Evolutionary conservation across 2,888 invertebrate species (phyloP).

Genomic region (Pemphredon lugubris): DNA sequence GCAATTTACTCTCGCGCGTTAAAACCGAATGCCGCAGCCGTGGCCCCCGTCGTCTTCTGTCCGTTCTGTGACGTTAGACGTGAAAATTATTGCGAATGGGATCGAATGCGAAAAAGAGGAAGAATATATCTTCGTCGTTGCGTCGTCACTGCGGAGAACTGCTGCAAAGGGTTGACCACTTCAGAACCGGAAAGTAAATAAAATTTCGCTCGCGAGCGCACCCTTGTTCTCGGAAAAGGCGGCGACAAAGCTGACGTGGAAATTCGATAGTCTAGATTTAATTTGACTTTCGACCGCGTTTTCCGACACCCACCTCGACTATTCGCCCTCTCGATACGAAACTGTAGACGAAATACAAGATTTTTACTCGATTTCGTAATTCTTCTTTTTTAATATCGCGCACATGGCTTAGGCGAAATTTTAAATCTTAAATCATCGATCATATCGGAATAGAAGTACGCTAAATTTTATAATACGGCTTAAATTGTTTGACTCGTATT

Average conservation of each 20-base stretch:
- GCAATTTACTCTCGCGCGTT: no score
- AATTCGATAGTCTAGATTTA: conserved; percentile 20
- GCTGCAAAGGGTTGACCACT: not conserved
- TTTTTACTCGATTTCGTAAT: not conserved
- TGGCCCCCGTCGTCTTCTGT: no score
- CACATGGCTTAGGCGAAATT: no score
- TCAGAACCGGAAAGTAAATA: conserved; percentile 11
- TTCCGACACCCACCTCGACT: not conserved
- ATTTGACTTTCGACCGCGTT: conserved; percentile 11
- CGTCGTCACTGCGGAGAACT: no score
- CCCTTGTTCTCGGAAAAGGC: conserved; percentile 3
- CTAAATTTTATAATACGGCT: no score
- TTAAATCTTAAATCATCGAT: no score
- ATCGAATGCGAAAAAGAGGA: not conserved
- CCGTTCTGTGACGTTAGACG: no score
- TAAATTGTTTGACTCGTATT: no score
- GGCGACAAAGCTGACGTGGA: not conserved
- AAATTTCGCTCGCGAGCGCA: conserved; percentile 1
- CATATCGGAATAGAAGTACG: no score
- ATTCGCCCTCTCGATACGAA: not conserved
- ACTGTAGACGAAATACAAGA: not conserved
- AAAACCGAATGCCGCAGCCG: no score
- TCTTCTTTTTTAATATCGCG: not conserved
- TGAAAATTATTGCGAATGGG: not conserved
- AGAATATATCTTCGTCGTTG: no score